These are phyloP conservation scores for Drosophila conformis DNA, from an alignment of 2,888 invertebrate species.

Conservation along the genomic window DNA sequence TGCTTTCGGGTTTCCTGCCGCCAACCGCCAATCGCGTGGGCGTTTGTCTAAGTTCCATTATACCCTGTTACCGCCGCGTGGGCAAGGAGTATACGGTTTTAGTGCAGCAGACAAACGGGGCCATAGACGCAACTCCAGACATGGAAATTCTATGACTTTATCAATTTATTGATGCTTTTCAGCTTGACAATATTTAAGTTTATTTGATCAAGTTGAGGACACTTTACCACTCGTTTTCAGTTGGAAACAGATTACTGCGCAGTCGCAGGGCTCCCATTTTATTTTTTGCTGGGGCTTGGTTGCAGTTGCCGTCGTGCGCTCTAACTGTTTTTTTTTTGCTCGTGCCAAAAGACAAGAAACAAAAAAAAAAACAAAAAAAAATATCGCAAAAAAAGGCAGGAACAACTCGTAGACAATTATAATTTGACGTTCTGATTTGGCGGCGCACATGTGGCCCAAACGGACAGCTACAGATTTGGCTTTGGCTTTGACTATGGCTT, in stretches of 20 bases:
- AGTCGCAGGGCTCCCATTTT: slow-evolving; percentile 5
- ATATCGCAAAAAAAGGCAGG: slow-evolving; percentile 28
- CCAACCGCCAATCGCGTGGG: slow-evolving; percentile 49
- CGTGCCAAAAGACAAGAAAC: slow-evolving; percentile 62
- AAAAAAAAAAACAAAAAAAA: slow-evolving; percentile 22
- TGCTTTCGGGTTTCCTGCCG: slow-evolving; percentile 54
- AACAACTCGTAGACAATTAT: slow-evolving; percentile 74
- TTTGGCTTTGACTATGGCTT: slow-evolving; percentile 39
- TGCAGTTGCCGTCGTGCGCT: slow-evolving; percentile 65
- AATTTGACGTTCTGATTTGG: slow-evolving; percentile 82
- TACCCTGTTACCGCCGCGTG: not conserved
- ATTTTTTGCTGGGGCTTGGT: slow-evolving; percentile 56
- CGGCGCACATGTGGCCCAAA: slow-evolving; percentile 66
- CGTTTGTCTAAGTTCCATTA: slow-evolving; percentile 31
- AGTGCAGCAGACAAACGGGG: not conserved
- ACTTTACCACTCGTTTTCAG: not conserved
- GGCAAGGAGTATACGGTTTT: not conserved
- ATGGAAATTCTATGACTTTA: not conserved
- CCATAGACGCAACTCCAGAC: not conserved
- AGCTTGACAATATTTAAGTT: not conserved
- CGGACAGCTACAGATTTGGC: slow-evolving; percentile 38
- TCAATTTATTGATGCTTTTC: not conserved
- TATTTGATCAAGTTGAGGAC: not conserved
- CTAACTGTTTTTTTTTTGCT: slow-evolving; percentile 57
- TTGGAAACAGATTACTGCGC: not conserved